These are phyloP conservation scores for Coreoperca whiteheadi DNA, from an alignment of 2,113 vertebrate species.

Conservation along the genomic window DNA sequence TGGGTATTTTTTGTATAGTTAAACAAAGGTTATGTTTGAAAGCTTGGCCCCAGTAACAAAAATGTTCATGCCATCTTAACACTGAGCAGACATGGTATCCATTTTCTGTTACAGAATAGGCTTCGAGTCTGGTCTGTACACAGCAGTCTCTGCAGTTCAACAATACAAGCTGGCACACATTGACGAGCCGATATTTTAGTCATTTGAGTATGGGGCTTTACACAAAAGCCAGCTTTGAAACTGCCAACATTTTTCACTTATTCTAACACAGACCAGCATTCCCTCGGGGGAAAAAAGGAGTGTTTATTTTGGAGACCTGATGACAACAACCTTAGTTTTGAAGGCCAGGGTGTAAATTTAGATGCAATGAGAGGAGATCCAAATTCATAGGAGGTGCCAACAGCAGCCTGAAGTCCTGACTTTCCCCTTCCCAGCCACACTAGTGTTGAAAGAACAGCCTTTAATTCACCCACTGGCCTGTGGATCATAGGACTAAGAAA, in stretches of 20 bases:
- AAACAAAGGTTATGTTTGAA: conserved; percentile 10
- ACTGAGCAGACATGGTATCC: conserved; percentile 29
- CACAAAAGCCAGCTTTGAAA: conserved; percentile 67
- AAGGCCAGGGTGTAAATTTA: conserved; percentile 87
- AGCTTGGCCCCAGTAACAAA: not conserved
- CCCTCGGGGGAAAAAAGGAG: conserved; percentile 73
- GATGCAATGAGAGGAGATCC: conserved; percentile 86
- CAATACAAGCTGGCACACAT: conserved; percentile 55
- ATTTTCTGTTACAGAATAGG: conserved; percentile 31
- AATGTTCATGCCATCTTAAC: conserved; percentile 16
- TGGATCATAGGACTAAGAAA: conserved; percentile 53
- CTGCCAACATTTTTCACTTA: conserved; percentile 80
- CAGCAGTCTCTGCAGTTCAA: conserved; percentile 47
- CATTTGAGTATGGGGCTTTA: conserved; percentile 67
- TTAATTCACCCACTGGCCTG: conserved; percentile 69
- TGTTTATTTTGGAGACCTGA: conserved; percentile 86
- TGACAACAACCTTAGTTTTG: conserved; percentile 85
- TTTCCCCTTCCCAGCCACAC: conserved; percentile 70
- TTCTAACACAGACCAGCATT: conserved; percentile 76
- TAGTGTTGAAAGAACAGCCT: conserved; percentile 76
- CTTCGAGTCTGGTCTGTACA: conserved; percentile 20
- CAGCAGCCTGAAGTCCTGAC: conserved; percentile 76
- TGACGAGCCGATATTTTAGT: conserved; percentile 57
- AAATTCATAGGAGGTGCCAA: conserved; percentile 84
- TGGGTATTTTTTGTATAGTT: not conserved